Evolutionary conservation across 2,797 vertebrate species (phyloP).

Genomic region (Syngnathus rostellatus): DNA sequence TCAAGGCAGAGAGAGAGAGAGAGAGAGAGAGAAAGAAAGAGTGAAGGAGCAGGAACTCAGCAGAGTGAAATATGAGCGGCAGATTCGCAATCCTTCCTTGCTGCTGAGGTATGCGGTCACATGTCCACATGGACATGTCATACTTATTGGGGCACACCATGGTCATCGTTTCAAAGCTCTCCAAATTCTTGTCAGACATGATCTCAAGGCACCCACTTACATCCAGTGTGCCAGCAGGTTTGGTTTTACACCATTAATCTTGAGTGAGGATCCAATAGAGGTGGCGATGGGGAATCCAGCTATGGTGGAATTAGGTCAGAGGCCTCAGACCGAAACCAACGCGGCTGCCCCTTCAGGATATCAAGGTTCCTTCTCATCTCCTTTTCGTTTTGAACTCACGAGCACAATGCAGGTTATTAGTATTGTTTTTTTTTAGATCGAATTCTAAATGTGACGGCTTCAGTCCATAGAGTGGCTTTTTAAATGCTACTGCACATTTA

Average conservation of each 20-base stretch:
- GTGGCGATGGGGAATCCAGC: slow-evolving; percentile 36
- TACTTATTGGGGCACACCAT: slow-evolving; percentile 43
- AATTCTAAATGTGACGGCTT: not conserved
- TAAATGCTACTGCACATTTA: not conserved
- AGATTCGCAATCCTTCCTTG: slow-evolving; percentile 21
- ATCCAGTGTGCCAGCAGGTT: slow-evolving; percentile 64
- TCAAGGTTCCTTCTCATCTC: slow-evolving; percentile 39
- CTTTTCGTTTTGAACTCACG: not conserved
- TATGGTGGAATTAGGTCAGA: slow-evolving; percentile 73
- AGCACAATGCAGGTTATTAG: not conserved
- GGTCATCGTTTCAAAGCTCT: slow-evolving; percentile 16
- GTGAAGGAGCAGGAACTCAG: slow-evolving; percentile 17
- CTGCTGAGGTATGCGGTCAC: slow-evolving; percentile 45
- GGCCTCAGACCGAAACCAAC: slow-evolving; percentile 71
- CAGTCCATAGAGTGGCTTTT: not conserved
- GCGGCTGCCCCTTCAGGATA: slow-evolving; percentile 63
- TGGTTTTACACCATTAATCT: slow-evolving; percentile 71
- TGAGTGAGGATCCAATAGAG: slow-evolving; percentile 44
- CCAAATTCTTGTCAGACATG: slow-evolving; percentile 49
- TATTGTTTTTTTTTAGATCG: not conserved
- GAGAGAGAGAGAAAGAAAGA: slow-evolving; percentile 47
- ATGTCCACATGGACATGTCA: slow-evolving; percentile 41
- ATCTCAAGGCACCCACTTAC: slow-evolving; percentile 49
- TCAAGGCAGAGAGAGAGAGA: slow-evolving; percentile 47
- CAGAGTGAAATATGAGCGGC: slow-evolving; percentile 65